phyloP scores from a whole-genome alignment of 2,888 invertebrate genomes.

The Campoplex capitator region DNA sequence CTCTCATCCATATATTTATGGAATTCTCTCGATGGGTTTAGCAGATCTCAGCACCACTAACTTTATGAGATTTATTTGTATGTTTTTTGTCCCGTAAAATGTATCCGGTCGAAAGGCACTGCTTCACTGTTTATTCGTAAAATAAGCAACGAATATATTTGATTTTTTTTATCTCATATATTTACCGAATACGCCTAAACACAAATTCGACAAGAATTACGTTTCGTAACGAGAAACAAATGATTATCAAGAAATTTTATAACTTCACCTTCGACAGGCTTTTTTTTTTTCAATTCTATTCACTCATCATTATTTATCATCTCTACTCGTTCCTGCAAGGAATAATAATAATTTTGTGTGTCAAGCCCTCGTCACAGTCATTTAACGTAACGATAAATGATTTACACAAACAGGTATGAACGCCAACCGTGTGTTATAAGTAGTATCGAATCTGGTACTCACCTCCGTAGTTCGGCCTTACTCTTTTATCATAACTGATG shows the following conservation, averaged over 20 bases:
- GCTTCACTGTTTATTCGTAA: slow-evolving; percentile 23
- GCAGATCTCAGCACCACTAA: slow-evolving; percentile 66
- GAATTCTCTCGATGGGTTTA: slow-evolving; percentile 27
- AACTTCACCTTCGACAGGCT: not conserved
- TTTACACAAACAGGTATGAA: slow-evolving; percentile 24
- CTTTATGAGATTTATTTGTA: slow-evolving; percentile 39
- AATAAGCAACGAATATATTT: slow-evolving; percentile 1
- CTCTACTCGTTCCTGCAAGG: not conserved
- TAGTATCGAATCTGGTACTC: slow-evolving; percentile 84
- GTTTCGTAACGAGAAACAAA: not conserved
- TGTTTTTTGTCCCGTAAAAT: slow-evolving; percentile 26
- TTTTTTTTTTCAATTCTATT: not conserved
- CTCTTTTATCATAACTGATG: slow-evolving; percentile 99
- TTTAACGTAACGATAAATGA: slow-evolving; percentile 43
- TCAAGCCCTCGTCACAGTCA: slow-evolving; percentile 44
- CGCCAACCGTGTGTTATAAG: slow-evolving; percentile 25
- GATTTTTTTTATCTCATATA: not conserved
- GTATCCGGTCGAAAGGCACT: slow-evolving; percentile 78
- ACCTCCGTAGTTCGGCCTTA: slow-evolving; percentile 99
- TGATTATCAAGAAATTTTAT: not conserved
- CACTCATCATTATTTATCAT: not conserved
- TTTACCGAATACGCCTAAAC: not conserved
- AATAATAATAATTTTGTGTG: slow-evolving; percentile 3
- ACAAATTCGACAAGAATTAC: not conserved
- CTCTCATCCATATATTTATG: slow-evolving; percentile 30